phyloP scores from a whole-genome alignment of 2,888 invertebrate genomes.

The Synanthedon myopaeformis region DNA sequence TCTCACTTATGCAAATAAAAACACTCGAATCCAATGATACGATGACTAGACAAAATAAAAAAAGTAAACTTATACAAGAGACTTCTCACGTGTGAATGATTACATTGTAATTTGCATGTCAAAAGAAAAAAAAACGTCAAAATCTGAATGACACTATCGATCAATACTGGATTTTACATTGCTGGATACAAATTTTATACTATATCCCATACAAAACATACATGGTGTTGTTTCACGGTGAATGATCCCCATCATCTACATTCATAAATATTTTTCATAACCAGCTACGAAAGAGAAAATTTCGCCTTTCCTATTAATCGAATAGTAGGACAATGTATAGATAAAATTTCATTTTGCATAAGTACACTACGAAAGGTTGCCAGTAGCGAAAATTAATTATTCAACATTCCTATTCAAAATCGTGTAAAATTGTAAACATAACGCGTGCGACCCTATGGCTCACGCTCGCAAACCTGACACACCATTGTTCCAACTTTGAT shows the following conservation, averaged over 20 bases:
- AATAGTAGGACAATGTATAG: not conserved
- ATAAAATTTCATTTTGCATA: not conserved
- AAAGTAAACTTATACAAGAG: conserved; percentile 9
- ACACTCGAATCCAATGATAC: conserved; percentile 16
- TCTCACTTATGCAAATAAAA: conserved; percentile 24
- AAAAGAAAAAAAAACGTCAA: too few species aligned
- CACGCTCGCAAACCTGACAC: conserved; percentile 19
- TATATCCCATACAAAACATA: too few species aligned
- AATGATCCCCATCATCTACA: too few species aligned
- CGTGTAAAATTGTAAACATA: conserved; percentile 20
- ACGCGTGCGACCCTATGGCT: conserved; percentile 18
- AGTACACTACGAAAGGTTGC: not conserved
- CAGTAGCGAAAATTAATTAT: not conserved
- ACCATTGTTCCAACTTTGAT: conserved; percentile 28
- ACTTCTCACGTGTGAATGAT: too few species aligned
- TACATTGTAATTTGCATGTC: too few species aligned
- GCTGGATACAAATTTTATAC: too few species aligned
- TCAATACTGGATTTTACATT: too few species aligned
- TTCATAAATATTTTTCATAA: too few species aligned
- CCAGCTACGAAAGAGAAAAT: too few species aligned
- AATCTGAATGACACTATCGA: too few species aligned
- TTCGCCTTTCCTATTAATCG: not conserved
- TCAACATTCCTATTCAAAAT: conserved; percentile 6
- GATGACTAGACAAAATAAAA: conserved; percentile 41
- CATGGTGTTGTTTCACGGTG: too few species aligned